Conservation (phyloP, 2,113 vertebrate species). For the Gallinago paraguaiae region DNA sequence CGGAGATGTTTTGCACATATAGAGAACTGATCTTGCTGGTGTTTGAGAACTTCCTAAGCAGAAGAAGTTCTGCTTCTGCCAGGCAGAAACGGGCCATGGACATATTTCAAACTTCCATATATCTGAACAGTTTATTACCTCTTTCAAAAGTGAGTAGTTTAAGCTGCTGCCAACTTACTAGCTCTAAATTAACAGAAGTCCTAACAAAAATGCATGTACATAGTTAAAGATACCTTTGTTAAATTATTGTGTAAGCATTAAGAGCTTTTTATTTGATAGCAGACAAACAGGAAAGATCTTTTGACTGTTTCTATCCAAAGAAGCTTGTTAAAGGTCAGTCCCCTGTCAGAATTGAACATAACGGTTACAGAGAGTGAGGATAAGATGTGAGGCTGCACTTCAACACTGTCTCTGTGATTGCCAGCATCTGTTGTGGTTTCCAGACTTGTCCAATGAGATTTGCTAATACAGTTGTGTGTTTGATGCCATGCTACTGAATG, state of each 20-base stretch:
- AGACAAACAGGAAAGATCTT: background rate
- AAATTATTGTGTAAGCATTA: background rate
- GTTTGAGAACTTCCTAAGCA: background rate
- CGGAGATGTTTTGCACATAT: background rate
- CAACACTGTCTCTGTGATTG: background rate
- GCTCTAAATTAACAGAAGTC: background rate
- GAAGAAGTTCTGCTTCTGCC: background rate
- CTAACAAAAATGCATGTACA: background rate
- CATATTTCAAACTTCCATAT: background rate
- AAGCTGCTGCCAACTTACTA: background rate
- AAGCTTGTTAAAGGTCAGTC: conserved; percentile 4
- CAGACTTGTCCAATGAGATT: conserved; percentile 48
- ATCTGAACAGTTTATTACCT: background rate
- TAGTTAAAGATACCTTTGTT: background rate
- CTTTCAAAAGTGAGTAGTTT: background rate
- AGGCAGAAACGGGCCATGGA: background rate
- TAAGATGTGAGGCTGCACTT: background rate
- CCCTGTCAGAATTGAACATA: background rate
- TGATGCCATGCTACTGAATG: background rate
- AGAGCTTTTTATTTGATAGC: background rate
- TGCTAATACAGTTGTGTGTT: conserved; percentile 39
- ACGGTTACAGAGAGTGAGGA: background rate
- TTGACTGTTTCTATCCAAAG: background rate
- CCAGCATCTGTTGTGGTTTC: conserved; percentile 56
- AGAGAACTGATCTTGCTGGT: background rate